phyloP scores from a whole-genome alignment of 1,140 invertebrate genomes.

The Augochlora pura region DNA sequence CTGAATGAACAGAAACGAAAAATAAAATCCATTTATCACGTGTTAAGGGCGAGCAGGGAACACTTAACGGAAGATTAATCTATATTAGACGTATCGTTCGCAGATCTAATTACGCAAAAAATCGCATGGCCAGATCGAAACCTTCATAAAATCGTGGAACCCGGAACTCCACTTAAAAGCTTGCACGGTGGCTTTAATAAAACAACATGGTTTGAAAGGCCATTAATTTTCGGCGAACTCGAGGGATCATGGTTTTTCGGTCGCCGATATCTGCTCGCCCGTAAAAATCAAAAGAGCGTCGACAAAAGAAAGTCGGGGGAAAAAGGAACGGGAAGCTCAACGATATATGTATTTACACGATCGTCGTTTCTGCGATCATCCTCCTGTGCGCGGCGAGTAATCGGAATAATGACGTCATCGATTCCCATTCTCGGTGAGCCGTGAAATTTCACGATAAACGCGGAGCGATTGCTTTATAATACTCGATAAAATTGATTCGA shows the following conservation, averaged over 20 bases:
- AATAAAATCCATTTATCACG: not conserved
- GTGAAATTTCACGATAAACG: slow-evolving; percentile 14
- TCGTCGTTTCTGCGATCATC: not conserved
- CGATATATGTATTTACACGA: too few species aligned
- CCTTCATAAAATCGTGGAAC: slow-evolving; percentile 14
- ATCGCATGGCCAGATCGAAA: not conserved
- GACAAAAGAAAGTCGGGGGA: too few species aligned
- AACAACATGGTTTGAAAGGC: not conserved
- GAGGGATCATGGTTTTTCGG: not conserved
- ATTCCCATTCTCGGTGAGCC: not conserved
- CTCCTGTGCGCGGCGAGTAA: not conserved
- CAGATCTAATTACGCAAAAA: slow-evolving; percentile 6
- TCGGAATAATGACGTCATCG: slow-evolving; percentile 29
- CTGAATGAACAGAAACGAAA: too few species aligned
- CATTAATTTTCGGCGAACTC: slow-evolving; percentile 7
- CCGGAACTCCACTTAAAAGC: slow-evolving; percentile 20
- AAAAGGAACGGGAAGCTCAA: too few species aligned
- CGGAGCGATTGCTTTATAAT: not conserved
- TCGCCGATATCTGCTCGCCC: not conserved
- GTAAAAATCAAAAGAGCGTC: not conserved
- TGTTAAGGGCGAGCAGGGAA: not conserved
- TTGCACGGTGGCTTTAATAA: not conserved
- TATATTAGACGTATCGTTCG: slow-evolving; percentile 13
- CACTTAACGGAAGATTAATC: slow-evolving; percentile 32
- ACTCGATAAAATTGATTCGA: too few species aligned